phyloP scores from a whole-genome alignment of 1,140 invertebrate genomes.

The Heliconius hermathena region DNA sequence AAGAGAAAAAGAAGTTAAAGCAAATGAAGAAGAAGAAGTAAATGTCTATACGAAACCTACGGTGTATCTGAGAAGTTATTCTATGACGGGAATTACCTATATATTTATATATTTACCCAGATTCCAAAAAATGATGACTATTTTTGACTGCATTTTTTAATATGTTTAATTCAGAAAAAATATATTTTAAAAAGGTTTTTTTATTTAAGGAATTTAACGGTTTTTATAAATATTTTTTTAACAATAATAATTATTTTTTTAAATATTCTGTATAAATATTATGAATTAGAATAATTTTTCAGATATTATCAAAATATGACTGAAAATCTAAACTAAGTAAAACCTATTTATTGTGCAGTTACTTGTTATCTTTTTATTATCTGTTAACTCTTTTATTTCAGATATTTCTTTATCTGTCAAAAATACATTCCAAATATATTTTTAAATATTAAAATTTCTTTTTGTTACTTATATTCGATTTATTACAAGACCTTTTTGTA shows the following conservation, averaged over 20 bases:
- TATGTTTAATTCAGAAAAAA: too few species aligned
- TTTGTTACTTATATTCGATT: not conserved
- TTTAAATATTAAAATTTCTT: not conserved
- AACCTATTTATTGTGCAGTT: constrained; percentile 1
- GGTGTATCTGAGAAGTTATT: constrained; percentile 14
- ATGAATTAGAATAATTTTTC: not conserved
- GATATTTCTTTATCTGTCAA: not conserved
- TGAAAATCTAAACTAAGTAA: constrained; percentile 4
- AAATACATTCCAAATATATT: not conserved
- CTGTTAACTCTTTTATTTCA: not conserved
- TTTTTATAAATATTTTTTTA: not conserved
- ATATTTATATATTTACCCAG: not conserved
- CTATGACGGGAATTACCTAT: not conserved
- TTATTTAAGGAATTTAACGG: not conserved
- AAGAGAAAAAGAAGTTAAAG: constrained; percentile 87
- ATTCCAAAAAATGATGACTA: too few species aligned
- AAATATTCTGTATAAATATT: too few species aligned
- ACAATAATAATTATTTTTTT: too few species aligned
- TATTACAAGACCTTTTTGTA: too few species aligned
- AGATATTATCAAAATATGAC: not conserved
- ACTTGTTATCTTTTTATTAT: not conserved
- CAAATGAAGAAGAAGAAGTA: constrained; percentile 84
- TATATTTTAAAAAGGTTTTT: too few species aligned
- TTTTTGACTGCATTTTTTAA: too few species aligned
- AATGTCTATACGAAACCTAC: not conserved